Percentiles rank a stretch among this genome's conserved stretches.
Evolutionary conservation across 2,888 invertebrate genomes (phyloP).

Genomic region (Allygus modestus): DNA sequence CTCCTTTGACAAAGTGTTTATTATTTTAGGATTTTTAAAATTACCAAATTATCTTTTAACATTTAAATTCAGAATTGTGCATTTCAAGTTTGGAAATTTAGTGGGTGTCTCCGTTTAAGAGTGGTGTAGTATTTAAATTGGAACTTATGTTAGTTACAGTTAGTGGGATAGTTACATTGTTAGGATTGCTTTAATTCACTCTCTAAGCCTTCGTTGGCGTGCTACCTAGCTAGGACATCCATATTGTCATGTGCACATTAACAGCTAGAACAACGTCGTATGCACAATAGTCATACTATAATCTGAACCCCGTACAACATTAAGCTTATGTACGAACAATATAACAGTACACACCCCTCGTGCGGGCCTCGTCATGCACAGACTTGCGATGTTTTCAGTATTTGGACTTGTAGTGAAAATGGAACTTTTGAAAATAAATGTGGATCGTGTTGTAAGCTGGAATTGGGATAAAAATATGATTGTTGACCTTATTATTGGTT

Average conservation of each 20-base stretch:
- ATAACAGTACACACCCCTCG: constrained; percentile 8
- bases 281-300: constrained; percentile 24
- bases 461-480: no score
- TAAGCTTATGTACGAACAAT: constrained; percentile 37
- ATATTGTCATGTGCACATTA: constrained; percentile 56
- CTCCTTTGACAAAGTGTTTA: no score
- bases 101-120: neutral
- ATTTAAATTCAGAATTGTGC: no score
- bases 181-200: constrained; percentile 31
- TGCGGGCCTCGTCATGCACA: neutral
- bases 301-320: constrained; percentile 11
- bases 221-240: constrained; percentile 42
- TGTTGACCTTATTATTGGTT: no score
- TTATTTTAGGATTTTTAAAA: no score
- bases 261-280: constrained; percentile 3
- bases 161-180: neutral
- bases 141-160: neutral
- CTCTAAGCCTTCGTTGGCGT: constrained; percentile 12
- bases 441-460: no score
- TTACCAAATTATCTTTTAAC: no score
- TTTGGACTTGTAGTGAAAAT: no score
- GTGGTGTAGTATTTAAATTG: constrained; percentile 12
- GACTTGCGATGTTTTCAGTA: no score
- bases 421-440: no score
- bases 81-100: neutral